phyloP scores from a whole-genome alignment of 2,888 invertebrate species.

The Sisyra nigra region DNA sequence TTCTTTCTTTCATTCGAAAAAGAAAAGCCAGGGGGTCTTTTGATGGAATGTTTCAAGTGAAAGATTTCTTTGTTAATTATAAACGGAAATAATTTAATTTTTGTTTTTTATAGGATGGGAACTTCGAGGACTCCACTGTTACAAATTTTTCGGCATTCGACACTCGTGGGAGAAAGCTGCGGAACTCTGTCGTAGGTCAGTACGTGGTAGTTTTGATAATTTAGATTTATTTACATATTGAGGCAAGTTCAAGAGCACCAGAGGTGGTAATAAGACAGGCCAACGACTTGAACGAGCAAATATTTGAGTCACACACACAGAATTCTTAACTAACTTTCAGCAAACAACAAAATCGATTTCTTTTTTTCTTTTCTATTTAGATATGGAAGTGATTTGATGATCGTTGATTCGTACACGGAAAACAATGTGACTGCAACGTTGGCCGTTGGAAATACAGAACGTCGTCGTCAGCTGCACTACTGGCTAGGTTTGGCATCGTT shows the following conservation, averaged over 20 bases:
- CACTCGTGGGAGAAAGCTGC: conserved; percentile 94
- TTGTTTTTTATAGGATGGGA: conserved; percentile 70
- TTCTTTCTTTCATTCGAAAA: no score
- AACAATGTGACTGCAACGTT: conserved; percentile 80
- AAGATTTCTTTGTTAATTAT: not conserved
- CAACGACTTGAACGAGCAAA: no score
- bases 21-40: no score
- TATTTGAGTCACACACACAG: no score
- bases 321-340: not conserved
- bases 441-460: conserved; percentile 49
- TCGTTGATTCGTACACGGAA: conserved; percentile 78
- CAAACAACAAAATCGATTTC: not conserved
- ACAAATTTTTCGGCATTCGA: conserved; percentile 88
- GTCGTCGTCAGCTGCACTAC: conserved; percentile 50
- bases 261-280: not conserved
- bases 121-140: conserved; percentile 78
- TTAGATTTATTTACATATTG: not conserved
- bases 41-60: not conserved
- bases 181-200: conserved; percentile 85
- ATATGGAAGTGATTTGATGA: conserved; percentile 88
- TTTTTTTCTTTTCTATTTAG: no score
- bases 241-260: not conserved
- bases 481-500: conserved; percentile 84
- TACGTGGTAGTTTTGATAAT: conserved; percentile 11
- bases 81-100: not conserved